Percentiles rank a stretch among this genome's conserved stretches.
phyloP scores from a whole-genome alignment of 1,140 invertebrate species.

The Caenorhabditis remanei region DNA sequence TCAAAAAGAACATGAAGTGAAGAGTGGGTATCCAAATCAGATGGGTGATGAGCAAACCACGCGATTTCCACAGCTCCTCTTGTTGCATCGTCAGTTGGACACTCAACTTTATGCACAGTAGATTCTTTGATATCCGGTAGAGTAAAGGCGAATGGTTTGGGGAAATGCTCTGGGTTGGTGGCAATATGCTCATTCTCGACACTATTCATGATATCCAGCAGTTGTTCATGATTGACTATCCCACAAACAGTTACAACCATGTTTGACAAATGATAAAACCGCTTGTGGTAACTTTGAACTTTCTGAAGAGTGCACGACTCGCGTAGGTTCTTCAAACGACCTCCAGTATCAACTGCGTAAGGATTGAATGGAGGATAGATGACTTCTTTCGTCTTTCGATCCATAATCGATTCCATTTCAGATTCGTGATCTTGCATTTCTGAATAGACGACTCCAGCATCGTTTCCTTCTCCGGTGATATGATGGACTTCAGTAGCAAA shows the following conservation, averaged over 20 bases:
- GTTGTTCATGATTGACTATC: slow-evolving; percentile 84
- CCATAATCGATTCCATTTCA: slow-evolving; percentile 73
- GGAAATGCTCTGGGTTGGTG: slow-evolving; percentile 79
- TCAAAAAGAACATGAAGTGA: slow-evolving; percentile 85
- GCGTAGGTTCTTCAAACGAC: slow-evolving; percentile 87
- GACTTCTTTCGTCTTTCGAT: slow-evolving; percentile 66
- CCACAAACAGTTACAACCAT: slow-evolving; percentile 88
- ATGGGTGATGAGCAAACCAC: slow-evolving; percentile 80
- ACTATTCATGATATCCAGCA: slow-evolving; percentile 84
- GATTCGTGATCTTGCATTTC: slow-evolving; percentile 86
- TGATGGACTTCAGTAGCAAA: slow-evolving; percentile 93
- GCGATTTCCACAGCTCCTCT: slow-evolving; percentile 86
- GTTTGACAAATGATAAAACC: slow-evolving; percentile 92
- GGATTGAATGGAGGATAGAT: slow-evolving; percentile 68
- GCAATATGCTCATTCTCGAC: slow-evolving; percentile 82
- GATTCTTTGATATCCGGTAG: slow-evolving; percentile 82
- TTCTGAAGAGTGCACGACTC: slow-evolving; percentile 85
- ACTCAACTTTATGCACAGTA: slow-evolving; percentile 81
- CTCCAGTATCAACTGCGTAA: slow-evolving; percentile 84
- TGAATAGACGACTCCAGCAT: slow-evolving; percentile 92
- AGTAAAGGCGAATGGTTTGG: slow-evolving; percentile 69
- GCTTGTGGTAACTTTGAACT: slow-evolving; percentile 86
- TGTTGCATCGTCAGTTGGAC: slow-evolving; percentile 88
- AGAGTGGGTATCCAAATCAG: slow-evolving; percentile 79
- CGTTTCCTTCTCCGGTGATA: slow-evolving; percentile 87